These are phyloP conservation scores for Garra rufa DNA, from an alignment of 2,113 vertebrate species.

Conservation along the genomic window DNA sequence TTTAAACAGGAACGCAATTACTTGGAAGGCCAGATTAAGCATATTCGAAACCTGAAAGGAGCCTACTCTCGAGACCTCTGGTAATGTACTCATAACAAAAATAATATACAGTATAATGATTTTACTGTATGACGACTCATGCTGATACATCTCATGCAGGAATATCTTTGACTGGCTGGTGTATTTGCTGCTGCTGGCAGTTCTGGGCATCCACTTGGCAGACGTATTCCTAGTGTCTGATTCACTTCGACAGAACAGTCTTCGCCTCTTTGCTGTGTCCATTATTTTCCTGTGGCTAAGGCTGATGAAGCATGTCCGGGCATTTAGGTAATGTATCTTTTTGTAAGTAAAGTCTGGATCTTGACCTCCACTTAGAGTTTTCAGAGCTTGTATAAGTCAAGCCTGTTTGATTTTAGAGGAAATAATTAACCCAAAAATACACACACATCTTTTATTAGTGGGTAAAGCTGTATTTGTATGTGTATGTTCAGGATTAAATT, in stretches of 20 bases:
- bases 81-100: slow-evolving; percentile 55
- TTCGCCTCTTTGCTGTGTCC: slow-evolving; percentile 69
- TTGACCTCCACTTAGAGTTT: not conserved
- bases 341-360: not conserved
- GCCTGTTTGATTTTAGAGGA: not conserved
- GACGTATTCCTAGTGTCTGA: slow-evolving; percentile 56
- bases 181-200: slow-evolving; percentile 62
- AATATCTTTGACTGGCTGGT: slow-evolving; percentile 75
- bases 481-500: too few species aligned
- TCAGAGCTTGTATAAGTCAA: too few species aligned
- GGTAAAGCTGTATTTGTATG: not conserved
- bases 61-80: slow-evolving; percentile 67
- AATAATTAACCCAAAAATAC: not conserved
- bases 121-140: not conserved
- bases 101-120: not conserved
- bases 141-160: slow-evolving; percentile 60
- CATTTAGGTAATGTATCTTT: slow-evolving; percentile 70
- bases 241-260: slow-evolving; percentile 51
- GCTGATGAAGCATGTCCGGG: slow-evolving; percentile 76
- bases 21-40: slow-evolving; percentile 62
- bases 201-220: slow-evolving; percentile 65
- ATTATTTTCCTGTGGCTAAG: slow-evolving; percentile 75
- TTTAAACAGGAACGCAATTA: slow-evolving; percentile 64
- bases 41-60: slow-evolving; percentile 60
- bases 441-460: not conserved